phyloP scores from a whole-genome alignment of 2,888 invertebrate genomes.

The Bhutanitis thaidina region DNA sequence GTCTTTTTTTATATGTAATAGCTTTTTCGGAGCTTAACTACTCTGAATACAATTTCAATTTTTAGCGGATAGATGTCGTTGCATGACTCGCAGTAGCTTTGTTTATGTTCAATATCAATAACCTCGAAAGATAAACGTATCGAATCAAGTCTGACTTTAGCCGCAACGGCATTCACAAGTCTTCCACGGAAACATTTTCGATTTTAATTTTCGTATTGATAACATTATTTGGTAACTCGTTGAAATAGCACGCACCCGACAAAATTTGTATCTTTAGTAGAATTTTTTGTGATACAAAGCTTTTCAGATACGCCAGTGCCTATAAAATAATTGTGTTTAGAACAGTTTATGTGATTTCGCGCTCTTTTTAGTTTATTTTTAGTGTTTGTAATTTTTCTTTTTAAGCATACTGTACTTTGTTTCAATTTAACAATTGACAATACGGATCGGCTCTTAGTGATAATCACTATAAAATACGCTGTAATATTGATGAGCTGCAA shows the following conservation, averaged over 20 bases:
- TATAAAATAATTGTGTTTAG: too few species aligned
- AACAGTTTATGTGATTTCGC: not conserved
- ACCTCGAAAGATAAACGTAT: slow-evolving; percentile 17
- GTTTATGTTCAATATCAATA: slow-evolving; percentile 8
- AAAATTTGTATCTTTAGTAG: not conserved
- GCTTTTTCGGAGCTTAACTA: too few species aligned
- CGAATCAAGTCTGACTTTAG: slow-evolving; percentile 5
- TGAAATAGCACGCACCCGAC: not conserved
- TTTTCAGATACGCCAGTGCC: too few species aligned
- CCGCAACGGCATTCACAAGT: slow-evolving; percentile 11
- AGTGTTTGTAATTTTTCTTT: too few species aligned
- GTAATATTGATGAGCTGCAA: too few species aligned
- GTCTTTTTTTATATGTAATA: too few species aligned
- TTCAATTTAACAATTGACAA: too few species aligned
- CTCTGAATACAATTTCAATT: too few species aligned
- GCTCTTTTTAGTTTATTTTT: not conserved
- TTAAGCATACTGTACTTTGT: too few species aligned
- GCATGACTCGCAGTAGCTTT: not conserved
- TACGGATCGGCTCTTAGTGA: too few species aligned
- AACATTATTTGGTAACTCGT: not conserved
- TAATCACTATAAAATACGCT: too few species aligned
- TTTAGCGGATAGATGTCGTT: not conserved
- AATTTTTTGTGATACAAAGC: not conserved
- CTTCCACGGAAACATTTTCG: slow-evolving; percentile 15
- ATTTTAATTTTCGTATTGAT: not conserved